phyloP scores from a whole-genome alignment of 1,140 invertebrate genomes.

The Euglossa dilemma region DNA sequence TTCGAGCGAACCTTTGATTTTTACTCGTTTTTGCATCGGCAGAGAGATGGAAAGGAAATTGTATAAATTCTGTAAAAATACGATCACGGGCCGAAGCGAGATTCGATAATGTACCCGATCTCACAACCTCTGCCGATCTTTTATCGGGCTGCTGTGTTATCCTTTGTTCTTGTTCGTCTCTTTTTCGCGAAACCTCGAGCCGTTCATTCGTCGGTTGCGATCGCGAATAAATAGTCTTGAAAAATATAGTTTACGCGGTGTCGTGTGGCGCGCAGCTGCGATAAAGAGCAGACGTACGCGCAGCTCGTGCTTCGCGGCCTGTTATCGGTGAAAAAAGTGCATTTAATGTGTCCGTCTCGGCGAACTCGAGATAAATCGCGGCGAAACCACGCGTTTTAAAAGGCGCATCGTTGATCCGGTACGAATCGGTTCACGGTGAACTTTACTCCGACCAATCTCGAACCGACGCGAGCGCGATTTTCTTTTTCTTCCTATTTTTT shows the following conservation, averaged over 20 bases:
- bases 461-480: neutral
- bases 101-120: neutral
- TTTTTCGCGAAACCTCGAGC: neutral
- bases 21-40: neutral
- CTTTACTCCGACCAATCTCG: slow-evolving; percentile 39
- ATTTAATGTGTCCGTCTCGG: slow-evolving; percentile 51
- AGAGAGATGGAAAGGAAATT: too few relatives aligned
- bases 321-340: slow-evolving; percentile 49
- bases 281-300: slow-evolving; percentile 63
- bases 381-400: slow-evolving; percentile 4
- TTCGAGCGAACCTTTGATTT: neutral
- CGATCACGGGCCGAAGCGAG: neutral
- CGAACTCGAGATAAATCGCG: slow-evolving; percentile 41
- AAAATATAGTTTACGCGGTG: slow-evolving; percentile 29
- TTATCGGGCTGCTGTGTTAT: neutral
- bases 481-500: neutral
- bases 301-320: slow-evolving; percentile 55
- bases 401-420: slow-evolving; percentile 40
- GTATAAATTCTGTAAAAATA: neutral
- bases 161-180: neutral
- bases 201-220: neutral
- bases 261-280: slow-evolving; percentile 63
- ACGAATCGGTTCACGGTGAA: slow-evolving; percentile 45
- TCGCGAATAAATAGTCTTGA: neutral
- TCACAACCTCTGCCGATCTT: neutral